Evolutionary conservation across 2,888 invertebrate genomes (phyloP), one percentile per base, ranked within the genome.

Genomic region (Chromoteleia sp.): DNA sequence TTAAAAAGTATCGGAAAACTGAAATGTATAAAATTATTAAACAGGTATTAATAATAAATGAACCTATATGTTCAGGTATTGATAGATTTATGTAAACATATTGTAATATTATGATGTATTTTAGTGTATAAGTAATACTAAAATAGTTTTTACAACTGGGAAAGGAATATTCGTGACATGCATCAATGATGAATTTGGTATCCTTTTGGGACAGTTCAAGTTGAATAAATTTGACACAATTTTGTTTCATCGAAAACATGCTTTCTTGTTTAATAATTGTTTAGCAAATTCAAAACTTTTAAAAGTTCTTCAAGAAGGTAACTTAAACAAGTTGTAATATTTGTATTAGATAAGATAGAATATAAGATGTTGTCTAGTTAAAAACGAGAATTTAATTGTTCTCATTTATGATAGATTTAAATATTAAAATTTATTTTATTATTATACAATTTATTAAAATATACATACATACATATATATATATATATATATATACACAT

Each of bases 221-320:
- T 56, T 41, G 0, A 88, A 88, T 79, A 43, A 81, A 7, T 88
- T 84, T 80, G 83, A 87, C 43, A 83, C 85, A 5, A 80, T 89
- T 8, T 61, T 89, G 6, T 88, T 89, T 76, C 86, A 88, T 77
- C 84, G 87, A 14, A 86, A 83, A 54, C 80, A 85, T 50, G 83
- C 82, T 6, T 86, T 84, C 41, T 36, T 84, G 0, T 84, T 82
- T 19, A 80, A 82, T 61, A n/a, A 54, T 4, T 50, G 68, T 12
- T 56, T 86, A 14, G 58, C 67, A 0, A 33, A 56, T 41, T 30
- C 50, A 1, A 74, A 83, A 15, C 48, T 85, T 19, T 33, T 65
- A 1, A 82, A 83, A 41, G 41, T 84, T 43, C 82, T 86, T 15
- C 15, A 63, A 45, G 83, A 83, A 82, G 85, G 86, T 86, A 54